Percentiles rank a stretch among this genome's conserved stretches.
phyloP scores from a whole-genome alignment of 1,140 invertebrate genomes.

The Plodia interpunctella region DNA sequence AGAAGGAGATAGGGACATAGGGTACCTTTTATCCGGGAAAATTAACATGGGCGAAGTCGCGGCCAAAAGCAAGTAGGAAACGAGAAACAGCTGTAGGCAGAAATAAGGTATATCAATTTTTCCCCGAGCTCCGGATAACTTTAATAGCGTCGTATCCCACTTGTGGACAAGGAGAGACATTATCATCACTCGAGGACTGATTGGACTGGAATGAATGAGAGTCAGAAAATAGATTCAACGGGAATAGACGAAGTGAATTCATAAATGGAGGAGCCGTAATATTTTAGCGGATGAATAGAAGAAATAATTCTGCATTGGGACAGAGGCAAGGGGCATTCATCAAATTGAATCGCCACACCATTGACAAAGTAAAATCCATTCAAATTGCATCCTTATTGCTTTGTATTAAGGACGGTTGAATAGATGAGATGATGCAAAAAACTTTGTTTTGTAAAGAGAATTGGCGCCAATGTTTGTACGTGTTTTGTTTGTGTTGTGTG shows the following conservation, averaged over 20 bases:
- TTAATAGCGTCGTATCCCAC: too few species aligned
- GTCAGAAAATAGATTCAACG: too few species aligned
- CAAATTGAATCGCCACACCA: conserved; percentile 21
- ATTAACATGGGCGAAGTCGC: too few species aligned
- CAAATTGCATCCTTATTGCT: conserved; percentile 20
- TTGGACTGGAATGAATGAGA: too few species aligned
- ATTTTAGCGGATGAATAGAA: conserved; percentile 53
- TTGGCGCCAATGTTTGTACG: conserved; percentile 23
- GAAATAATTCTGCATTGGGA: conserved; percentile 43
- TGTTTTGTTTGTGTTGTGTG: conserved; percentile 11
- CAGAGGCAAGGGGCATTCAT: conserved; percentile 26
- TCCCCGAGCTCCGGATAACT: too few species aligned
- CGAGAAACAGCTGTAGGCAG: too few species aligned
- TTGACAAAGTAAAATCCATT: conserved; percentile 8
- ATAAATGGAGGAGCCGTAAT: conserved; percentile 48
- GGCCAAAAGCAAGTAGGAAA: too few species aligned
- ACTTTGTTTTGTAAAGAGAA: conserved; percentile 22
- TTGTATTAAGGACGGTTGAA: conserved; percentile 13
- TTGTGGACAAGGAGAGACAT: too few species aligned
- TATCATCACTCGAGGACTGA: too few species aligned
- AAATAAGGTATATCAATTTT: too few species aligned
- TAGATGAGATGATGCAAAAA: neutral
- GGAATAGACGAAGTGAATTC: conserved; percentile 35
- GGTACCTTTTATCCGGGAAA: too few species aligned
- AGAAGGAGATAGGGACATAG: too few species aligned